Percentiles rank a stretch among this genome's conserved stretches.
phyloP scores from a whole-genome alignment of 2,888 invertebrate genomes.

The Philereme vetulata region DNA sequence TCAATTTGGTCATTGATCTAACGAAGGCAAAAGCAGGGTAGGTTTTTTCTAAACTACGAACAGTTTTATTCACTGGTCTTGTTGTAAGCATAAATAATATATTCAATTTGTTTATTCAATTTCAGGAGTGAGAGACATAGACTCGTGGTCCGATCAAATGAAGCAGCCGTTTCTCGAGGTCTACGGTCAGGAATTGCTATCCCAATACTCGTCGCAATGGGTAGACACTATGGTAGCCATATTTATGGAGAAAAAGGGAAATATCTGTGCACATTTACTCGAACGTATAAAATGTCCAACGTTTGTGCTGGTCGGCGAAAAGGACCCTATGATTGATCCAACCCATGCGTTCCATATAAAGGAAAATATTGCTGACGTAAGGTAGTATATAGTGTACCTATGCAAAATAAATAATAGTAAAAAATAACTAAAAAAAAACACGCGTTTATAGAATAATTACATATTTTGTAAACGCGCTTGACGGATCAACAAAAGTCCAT shows the following conservation, averaged over 20 bases:
- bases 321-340: slow-evolving; percentile 89
- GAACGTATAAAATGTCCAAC: slow-evolving; percentile 88
- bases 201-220: slow-evolving; percentile 89
- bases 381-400: slow-evolving; percentile 65
- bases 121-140: slow-evolving; percentile 87
- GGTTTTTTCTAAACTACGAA: no score
- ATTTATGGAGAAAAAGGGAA: slow-evolving; percentile 84
- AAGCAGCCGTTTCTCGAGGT: slow-evolving; percentile 87
- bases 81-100: no score
- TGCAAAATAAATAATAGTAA: no score
- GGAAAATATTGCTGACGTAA: slow-evolving; percentile 85
- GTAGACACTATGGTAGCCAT: slow-evolving; percentile 85
- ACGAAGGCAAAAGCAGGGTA: no score
- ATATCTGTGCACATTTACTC: slow-evolving; percentile 87
- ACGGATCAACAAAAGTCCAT: no score
- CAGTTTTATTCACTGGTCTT: no score
- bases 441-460: no score
- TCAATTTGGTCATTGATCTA: no score
- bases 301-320: slow-evolving; percentile 91
- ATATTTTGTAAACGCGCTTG: no score
- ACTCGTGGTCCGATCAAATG: slow-evolving; percentile 91
- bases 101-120: no score
- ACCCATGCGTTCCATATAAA: slow-evolving; percentile 89
- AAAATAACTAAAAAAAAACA: no score
- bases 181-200: slow-evolving; percentile 89